Base-by-base conservation (phyloP, 2,113 vertebrate genomes). In the Onychostruthus taczanowskii region DNA sequence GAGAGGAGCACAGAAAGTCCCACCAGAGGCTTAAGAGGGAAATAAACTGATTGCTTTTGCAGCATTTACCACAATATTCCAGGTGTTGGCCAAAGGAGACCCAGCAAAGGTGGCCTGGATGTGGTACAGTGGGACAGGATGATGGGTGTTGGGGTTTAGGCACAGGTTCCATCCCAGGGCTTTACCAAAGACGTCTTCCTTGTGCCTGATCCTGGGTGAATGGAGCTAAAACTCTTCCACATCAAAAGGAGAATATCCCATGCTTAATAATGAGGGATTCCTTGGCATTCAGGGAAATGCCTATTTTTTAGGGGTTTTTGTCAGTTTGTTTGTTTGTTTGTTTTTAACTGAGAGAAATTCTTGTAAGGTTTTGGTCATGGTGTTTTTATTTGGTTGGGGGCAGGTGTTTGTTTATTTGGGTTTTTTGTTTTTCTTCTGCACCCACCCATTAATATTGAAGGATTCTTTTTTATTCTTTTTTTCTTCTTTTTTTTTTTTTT, bases 131-230 rank as follows among this genome's bases (percentile, higher is more conserved):
- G 26, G 47, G 35, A 39, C 2, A 20, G 19, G 28, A n/a, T 0
- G 3, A 19, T 20, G 10, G 18, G 9, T 28, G n/a, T 9, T 0
- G 0, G 17, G 17, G 5, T 58, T 67, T 1, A 8, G 30, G 16
- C 7, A 1, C 41, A 44, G 30, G 18, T 24, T 78, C 46, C 6
- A 18, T 21, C 10, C n/a, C 1, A 1, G 28, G 14, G 5, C 28
- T 79, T 58, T 26, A 10, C 13, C 26, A n/a, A 41, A 9, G 26
- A 19, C 14, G 15, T 6, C 10, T 37, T 10, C 39, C 64, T 58
- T 26, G 12, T 5, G 2, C 10, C 28, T 53, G 27, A n/a, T 13
- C 18, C 30, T 19, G 18, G 7, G 26, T 39, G 28, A 70, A 37
- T 0, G 7, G 61, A n/a, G 26, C 10, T 70, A 31, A 82, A 89